Conservation (phyloP, 2,113 vertebrate genomes). For the Pagrus major region DNA sequence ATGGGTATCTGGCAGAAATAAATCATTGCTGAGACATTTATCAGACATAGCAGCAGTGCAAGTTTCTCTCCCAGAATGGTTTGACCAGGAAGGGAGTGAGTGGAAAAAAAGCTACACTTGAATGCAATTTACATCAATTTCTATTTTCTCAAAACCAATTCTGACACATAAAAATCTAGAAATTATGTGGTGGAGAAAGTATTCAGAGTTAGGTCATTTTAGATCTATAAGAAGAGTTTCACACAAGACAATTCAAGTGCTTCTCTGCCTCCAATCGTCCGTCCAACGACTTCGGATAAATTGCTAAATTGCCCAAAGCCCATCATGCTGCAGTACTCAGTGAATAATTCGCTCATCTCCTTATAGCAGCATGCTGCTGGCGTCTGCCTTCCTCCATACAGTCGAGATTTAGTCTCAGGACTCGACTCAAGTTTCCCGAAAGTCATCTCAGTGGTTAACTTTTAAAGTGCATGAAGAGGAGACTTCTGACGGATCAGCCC, state of each 20-base stretch:
- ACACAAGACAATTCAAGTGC: conserved; percentile 1
- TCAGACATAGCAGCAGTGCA: conserved; percentile 47
- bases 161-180: background rate
- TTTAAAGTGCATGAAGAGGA: conserved; percentile 50
- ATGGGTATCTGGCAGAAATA: conserved; percentile 61
- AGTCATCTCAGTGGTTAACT: conserved; percentile 54
- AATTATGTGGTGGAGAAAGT: background rate
- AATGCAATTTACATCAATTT: conserved; percentile 17
- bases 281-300: conserved; percentile 40
- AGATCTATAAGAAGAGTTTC: background rate
- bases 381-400: background rate
- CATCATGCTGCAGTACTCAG: conserved; percentile 40
- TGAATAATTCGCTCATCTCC: conserved; percentile 56
- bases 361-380: conserved; percentile 14
- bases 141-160: conserved; percentile 8
- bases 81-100: background rate
- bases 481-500: conserved; percentile 51
- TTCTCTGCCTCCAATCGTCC: conserved; percentile 29
- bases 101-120: background rate
- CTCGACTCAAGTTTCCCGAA: conserved; percentile 42
- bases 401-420: conserved; percentile 19
- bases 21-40: conserved; percentile 65
- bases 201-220: background rate
- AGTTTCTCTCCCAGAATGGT: conserved; percentile 2
- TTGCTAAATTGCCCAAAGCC: conserved; percentile 58